Conservation (phyloP, 2,888 invertebrate genomes). For the Chymomyza amoena region DNA sequence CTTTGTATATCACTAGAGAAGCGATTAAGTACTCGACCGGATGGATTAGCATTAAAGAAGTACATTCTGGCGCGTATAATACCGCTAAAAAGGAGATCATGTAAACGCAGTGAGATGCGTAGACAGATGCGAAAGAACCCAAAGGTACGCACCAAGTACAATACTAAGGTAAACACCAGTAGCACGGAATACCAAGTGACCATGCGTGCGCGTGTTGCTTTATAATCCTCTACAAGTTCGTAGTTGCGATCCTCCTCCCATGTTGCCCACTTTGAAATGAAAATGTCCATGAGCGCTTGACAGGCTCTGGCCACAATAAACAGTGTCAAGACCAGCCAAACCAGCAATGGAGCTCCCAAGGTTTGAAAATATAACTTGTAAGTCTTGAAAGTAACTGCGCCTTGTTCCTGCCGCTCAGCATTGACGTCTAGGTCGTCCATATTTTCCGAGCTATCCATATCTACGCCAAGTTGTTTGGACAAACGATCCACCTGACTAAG, state of each 20-base stretch:
- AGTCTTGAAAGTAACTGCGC: constrained; percentile 82
- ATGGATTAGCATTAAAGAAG: constrained; percentile 86
- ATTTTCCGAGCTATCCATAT: constrained; percentile 7
- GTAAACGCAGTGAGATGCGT: constrained; percentile 86
- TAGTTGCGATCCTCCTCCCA: constrained; percentile 68
- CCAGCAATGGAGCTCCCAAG: constrained; percentile 78
- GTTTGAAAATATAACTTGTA: constrained; percentile 81
- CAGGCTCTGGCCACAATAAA: constrained; percentile 82
- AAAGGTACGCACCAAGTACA: constrained; percentile 81
- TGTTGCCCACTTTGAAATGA: constrained; percentile 84
- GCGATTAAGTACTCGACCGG: constrained; percentile 85
- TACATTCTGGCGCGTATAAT: constrained; percentile 85
- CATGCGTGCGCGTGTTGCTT: constrained; percentile 52
- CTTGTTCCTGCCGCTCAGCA: constrained; percentile 81
- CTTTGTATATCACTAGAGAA: constrained; percentile 87
- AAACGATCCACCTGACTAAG: constrained; percentile 68
- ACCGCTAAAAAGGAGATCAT: constrained; percentile 87
- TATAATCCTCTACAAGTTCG: constrained; percentile 31
- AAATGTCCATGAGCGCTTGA: constrained; percentile 86
- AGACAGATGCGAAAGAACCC: constrained; percentile 87
- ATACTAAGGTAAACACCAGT: constrained; percentile 65
- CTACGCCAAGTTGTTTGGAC: constrained; percentile 46
- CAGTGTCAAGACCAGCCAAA: constrained; percentile 75
- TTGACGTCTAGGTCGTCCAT: constrained; percentile 31
- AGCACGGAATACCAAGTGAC: constrained; percentile 70